These are phyloP conservation scores for Aphaenogaster floridana DNA, from an alignment of 1,140 invertebrate species.

Conservation along the genomic window DNA sequence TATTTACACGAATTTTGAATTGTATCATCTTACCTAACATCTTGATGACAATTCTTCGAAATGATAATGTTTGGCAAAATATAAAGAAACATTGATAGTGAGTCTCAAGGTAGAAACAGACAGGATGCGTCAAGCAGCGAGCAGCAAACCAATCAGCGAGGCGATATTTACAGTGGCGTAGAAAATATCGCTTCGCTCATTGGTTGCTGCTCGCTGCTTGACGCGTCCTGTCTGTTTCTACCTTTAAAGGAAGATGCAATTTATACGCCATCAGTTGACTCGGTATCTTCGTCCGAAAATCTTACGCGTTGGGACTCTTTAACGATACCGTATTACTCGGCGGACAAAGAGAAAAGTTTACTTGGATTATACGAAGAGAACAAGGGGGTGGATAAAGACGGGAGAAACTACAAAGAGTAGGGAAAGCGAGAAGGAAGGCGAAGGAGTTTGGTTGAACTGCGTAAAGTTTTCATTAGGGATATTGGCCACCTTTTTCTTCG, in stretches of 20 bases:
- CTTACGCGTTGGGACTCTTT: background rate
- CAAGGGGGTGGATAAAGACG: background rate
- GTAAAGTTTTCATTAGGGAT: slow-evolving; percentile 75
- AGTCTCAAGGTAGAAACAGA: background rate
- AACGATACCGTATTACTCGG: slow-evolving; percentile 7
- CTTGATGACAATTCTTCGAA: too few species aligned
- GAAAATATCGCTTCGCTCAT: too few species aligned
- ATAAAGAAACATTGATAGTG: slow-evolving; percentile 1
- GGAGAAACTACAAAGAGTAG: slow-evolving; percentile 15
- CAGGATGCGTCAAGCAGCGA: too few species aligned
- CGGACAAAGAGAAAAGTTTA: slow-evolving; percentile 20
- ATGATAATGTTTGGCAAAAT: background rate
- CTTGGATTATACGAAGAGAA: slow-evolving; percentile 2
- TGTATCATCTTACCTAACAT: too few species aligned
- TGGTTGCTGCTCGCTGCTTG: too few species aligned
- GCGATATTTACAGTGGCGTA: too few species aligned
- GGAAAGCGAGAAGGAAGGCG: slow-evolving; percentile 6
- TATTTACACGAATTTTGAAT: too few species aligned
- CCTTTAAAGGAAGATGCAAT: background rate
- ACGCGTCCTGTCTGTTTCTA: too few species aligned
- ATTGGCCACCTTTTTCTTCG: slow-evolving; percentile 66
- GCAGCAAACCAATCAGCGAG: too few species aligned
- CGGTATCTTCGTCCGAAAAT: slow-evolving; percentile 16
- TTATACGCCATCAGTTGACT: background rate
- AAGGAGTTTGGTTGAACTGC: slow-evolving; percentile 50